Conservation (phyloP, 2,113 vertebrate genomes). For the Centropristis striata region DNA sequence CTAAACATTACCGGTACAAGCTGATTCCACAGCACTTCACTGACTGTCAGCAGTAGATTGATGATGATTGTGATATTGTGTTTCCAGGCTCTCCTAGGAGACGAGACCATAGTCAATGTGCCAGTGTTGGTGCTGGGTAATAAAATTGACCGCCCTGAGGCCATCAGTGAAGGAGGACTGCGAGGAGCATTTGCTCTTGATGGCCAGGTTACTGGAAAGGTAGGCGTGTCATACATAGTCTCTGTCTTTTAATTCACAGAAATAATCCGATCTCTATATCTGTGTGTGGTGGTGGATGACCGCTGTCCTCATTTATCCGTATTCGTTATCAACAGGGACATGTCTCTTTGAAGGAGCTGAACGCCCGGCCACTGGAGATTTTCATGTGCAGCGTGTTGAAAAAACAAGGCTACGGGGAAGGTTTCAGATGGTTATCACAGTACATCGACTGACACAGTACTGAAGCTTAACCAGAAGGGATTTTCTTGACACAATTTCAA, state of each 20-base stretch:
- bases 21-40: not conserved
- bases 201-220: slow-evolving; percentile 96
- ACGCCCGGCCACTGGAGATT: slow-evolving; percentile 94
- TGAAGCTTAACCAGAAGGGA: slow-evolving; percentile 3
- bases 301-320: not conserved
- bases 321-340: slow-evolving; percentile 85
- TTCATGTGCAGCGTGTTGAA: slow-evolving; percentile 99
- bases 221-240: slow-evolving; percentile 16
- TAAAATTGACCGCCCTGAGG: slow-evolving; percentile 96
- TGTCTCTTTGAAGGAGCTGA: slow-evolving; percentile 91
- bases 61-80: not conserved
- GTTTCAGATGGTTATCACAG: slow-evolving; percentile 97
- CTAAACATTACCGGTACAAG: not conserved
- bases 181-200: slow-evolving; percentile 93
- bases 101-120: slow-evolving; percentile 95
- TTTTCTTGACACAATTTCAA: slow-evolving; percentile 25
- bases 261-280: not conserved
- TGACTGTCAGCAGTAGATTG: not conserved
- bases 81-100: slow-evolving; percentile 92
- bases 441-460: slow-evolving; percentile 92
- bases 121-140: slow-evolving; percentile 97
- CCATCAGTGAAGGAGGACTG: slow-evolving; percentile 94
- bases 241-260: not conserved
- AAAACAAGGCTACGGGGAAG: slow-evolving; percentile 96
- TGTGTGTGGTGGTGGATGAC: not conserved